Conservation (phyloP, 2,797 vertebrate genomes). For the Staurois parvus region DNA sequence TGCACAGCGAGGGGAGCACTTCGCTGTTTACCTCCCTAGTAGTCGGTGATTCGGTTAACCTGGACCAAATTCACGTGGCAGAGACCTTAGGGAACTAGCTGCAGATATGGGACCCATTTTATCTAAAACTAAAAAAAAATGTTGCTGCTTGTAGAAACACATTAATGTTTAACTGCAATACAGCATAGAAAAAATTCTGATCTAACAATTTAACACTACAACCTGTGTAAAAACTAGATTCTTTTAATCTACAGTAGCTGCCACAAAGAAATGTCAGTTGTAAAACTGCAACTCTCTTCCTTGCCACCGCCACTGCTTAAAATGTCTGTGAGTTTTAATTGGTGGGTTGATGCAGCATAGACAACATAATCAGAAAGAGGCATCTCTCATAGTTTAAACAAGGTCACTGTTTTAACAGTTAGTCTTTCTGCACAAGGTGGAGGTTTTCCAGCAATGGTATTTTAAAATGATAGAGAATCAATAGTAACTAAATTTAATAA, state of each 20-base stretch:
- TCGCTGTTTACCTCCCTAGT: too few species aligned
- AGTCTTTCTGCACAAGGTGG: not conserved
- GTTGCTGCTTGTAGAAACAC: too few species aligned
- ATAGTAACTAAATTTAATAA: conserved; percentile 3
- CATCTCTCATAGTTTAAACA: not conserved
- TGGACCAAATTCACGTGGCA: too few species aligned
- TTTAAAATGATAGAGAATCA: conserved; percentile 3
- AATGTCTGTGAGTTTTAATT: not conserved
- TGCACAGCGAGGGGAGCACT: too few species aligned
- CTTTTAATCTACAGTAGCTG: not conserved
- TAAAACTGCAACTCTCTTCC: not conserved
- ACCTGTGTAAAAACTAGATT: not conserved
- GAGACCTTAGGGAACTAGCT: too few species aligned
- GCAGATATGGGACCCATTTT: too few species aligned
- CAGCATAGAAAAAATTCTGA: not conserved
- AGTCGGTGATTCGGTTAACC: too few species aligned
- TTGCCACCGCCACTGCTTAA: not conserved
- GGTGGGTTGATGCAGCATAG: not conserved
- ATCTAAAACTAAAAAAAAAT: too few species aligned
- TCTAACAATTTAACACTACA: not conserved
- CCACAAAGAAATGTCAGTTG: not conserved
- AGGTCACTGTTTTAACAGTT: not conserved
- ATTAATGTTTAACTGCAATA: not conserved
- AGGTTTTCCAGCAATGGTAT: conserved; percentile 48
- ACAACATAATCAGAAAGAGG: not conserved